Base-by-base conservation (phyloP, 1,140 invertebrate genomes). In the Liolophura sinensis region DNA sequence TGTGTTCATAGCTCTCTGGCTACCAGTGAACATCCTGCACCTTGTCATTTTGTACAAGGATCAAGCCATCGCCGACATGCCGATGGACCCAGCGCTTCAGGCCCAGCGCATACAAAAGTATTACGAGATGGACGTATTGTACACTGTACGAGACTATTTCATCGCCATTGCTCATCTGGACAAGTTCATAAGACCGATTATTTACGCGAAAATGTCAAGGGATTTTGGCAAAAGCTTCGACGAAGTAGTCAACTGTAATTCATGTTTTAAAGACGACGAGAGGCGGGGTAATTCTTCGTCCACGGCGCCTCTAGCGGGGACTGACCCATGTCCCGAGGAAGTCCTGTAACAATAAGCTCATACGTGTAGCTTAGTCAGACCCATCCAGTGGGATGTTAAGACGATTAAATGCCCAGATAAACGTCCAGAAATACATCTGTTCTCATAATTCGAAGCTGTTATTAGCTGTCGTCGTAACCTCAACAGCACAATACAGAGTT, bases 1-100 rank as follows among this genome's bases (percentile, higher is more conserved):
- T 18, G 69, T 67, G 14, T 81, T 78, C 54, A 65, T 70, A 14
- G 55, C 80, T 24, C 80, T 73, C 62, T 73, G 74, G 57, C 60
- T 81, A 1, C 79, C 79, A 0, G 72, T 67, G 54, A 73, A 79
- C 56, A 69, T 73, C 16, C 57, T 75, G 1, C 61, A 60, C 22
- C 40, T 80, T 5, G 66, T 76, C 27, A 57, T 74, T 24, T 63
- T 73, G 31, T 77, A 76, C 62, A 70, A 70, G 57, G 31, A 40
- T 54, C 63, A 40, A 47, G 62, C 48, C 22, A 25, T 31, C 46
- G 57, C 4, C 54, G 16, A 51, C 54, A 27, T 5, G 51, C 60
- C 20, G 24, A 20, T 47, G 25, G 54, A 31, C 22, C 3, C 49
- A 31, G 40, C 64, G 25, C 16, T 20, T 7, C 48, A 67, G 47